phyloP scores from a whole-genome alignment of 1,140 invertebrate genomes.

The Chelonus insularis region DNA sequence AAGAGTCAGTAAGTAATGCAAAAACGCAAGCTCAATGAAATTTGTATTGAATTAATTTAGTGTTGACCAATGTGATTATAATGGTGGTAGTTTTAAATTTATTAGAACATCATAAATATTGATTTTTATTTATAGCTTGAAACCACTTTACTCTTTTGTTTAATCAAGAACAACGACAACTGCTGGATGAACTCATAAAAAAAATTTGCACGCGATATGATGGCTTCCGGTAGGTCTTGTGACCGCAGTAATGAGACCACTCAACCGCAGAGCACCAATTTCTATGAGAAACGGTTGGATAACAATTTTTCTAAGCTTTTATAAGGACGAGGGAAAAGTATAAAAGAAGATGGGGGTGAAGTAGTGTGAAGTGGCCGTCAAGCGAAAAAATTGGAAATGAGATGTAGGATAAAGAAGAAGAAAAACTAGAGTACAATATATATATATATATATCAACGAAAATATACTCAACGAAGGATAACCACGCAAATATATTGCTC shows the following conservation, averaged over 20 bases:
- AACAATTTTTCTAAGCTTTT: neutral
- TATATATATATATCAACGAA: slow-evolving; percentile 10
- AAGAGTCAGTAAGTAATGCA: no score
- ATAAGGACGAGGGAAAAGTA: neutral
- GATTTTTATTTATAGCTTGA: no score
- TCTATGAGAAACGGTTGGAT: neutral
- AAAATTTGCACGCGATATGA: neutral
- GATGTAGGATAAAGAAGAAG: neutral
- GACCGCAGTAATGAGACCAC: neutral
- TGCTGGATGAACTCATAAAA: no score
- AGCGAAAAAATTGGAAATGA: neutral
- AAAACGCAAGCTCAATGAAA: no score
- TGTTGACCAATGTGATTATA: no score
- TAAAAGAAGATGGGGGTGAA: neutral
- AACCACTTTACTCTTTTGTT: no score
- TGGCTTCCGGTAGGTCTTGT: neutral
- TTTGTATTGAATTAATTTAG: no score
- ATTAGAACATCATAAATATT: no score
- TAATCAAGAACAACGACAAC: no score
- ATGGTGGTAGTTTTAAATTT: no score
- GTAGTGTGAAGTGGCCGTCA: neutral
- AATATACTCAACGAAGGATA: slow-evolving; percentile 18
- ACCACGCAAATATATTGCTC: slow-evolving; percentile 28
- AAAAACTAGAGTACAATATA: neutral
- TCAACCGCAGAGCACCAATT: slow-evolving; percentile 8